Base-by-base conservation (phyloP, 2,113 vertebrate species). In the Acanthochromis polyacanthus region DNA sequence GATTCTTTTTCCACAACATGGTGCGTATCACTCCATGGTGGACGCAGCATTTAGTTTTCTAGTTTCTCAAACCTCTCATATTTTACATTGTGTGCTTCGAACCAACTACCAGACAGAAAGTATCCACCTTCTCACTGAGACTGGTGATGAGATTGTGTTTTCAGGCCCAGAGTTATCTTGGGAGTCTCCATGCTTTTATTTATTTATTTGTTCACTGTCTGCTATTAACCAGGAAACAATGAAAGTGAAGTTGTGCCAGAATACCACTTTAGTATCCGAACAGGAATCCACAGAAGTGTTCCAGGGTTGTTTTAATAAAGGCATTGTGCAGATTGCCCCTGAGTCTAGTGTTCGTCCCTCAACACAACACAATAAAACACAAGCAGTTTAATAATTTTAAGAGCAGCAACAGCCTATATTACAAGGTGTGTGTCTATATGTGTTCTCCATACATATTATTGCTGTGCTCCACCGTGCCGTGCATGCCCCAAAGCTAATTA, bases 311-410 rank as follows among this genome's bases (percentile, higher is more conserved):
- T 79, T 83, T 87, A 82, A 82, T 88, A 83, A 86, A 86, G 60
- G n/a, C 64, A 50, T 22, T 60, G 78, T 65, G 74, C 55, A 80
- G 70, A 76, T 85, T 82, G 40, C 64, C 64, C 63, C 59, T 22
- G 71, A 72, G 78, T 55, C 16, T 17, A 25, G 45, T 46, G 65
- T 64, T 70, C 2, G 19, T 58, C 67, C 71, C 38, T 3, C 63
- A 80, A 57, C 77, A 74, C 81, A 79, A 75, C 78, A 86, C 79
- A 88, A 88, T 82, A 86, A 84, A 86, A 62, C 46, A 53, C 20
- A 51, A 57, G 36, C 32, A 81, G 60, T 71, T 63, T 79, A 61
- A 82, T 85, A 45, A 70, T 70, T 83, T 56, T 38, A 64, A 71
- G 20, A 74, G 60, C 63, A 60, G 50, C 28, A 53, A 14, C 19